A percentile compares a stretch with the other conserved stretches of the same genome.
phyloP scores from a whole-genome alignment of 2,888 invertebrate genomes.

The Incurvaria masculella region DNA sequence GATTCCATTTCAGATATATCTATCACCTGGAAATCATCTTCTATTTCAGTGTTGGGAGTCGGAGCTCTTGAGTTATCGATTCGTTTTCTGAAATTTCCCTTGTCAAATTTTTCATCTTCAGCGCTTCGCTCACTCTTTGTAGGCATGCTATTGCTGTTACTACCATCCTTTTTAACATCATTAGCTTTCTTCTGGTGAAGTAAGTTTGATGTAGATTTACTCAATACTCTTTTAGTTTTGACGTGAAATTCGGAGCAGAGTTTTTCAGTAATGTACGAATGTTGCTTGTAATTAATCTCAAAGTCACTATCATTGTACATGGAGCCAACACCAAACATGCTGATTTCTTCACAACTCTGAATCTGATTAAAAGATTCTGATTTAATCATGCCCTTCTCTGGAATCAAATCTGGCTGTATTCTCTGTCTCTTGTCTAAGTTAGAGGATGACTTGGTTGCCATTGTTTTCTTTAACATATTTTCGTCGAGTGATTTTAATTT shows the following conservation, averaged over 20 bases:
- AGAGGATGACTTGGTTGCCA: conserved; percentile 43
- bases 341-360: conserved; percentile 53
- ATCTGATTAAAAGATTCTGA: conserved; percentile 52
- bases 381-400: conserved; percentile 48
- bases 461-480: conserved; percentile 48
- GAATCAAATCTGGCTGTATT: conserved; percentile 52
- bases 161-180: conserved; percentile 45
- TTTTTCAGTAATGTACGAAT: conserved; percentile 66
- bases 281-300: conserved; percentile 53
- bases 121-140: conserved; percentile 42
- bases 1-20: conserved; percentile 47
- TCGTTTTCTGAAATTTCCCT: conserved; percentile 45
- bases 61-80: conserved; percentile 49
- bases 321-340: conserved; percentile 54
- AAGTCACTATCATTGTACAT: conserved; percentile 56
- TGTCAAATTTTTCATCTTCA: conserved; percentile 33
- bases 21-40: conserved; percentile 32
- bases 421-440: conserved; percentile 49
- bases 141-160: conserved; percentile 50
- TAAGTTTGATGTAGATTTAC: conserved; percentile 62
- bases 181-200: conserved; percentile 57
- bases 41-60: conserved; percentile 43
- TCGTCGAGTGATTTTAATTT: conserved; percentile 49
- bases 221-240: conserved; percentile 62
- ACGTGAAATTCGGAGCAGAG: conserved; percentile 69